These are phyloP conservation scores for Dryomyza anilis DNA, from an alignment of 2,888 invertebrate species.

Conservation along the genomic window DNA sequence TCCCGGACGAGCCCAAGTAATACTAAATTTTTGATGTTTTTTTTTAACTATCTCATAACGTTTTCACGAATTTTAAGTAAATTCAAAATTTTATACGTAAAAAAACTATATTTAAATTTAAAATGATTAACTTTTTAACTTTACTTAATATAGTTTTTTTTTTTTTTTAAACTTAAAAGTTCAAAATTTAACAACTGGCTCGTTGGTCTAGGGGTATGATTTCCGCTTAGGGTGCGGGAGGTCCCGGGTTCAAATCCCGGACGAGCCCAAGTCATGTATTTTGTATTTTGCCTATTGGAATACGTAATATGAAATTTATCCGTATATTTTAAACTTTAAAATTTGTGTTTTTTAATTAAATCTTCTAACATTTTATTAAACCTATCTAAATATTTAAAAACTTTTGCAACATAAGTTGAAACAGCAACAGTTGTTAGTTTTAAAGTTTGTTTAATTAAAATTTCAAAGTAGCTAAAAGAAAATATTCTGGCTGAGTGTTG, in stretches of 20 bases:
- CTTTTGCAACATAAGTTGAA: neutral
- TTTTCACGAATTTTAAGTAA: too few species aligned
- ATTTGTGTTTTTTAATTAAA: neutral
- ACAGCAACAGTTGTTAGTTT: too few species aligned
- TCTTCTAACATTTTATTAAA: neutral
- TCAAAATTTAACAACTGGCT: conserved; percentile 36
- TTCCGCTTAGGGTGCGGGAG: conserved; percentile 51
- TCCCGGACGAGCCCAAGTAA: conserved; percentile 48
- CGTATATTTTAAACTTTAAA: neutral
- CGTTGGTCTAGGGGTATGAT: conserved; percentile 48
- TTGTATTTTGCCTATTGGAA: neutral
- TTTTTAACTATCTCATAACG: too few species aligned
- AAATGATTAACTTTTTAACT: neutral
- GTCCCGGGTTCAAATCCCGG: conserved; percentile 52
- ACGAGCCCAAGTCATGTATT: conserved; percentile 41
- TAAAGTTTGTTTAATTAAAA: too few species aligned
- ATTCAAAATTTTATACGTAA: too few species aligned
- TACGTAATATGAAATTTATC: neutral
- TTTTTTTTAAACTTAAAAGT: too few species aligned
- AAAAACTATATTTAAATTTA: neutral
- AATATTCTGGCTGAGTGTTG: neutral
- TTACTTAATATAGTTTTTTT: neutral
- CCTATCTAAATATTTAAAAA: neutral
- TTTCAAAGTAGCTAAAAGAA: neutral
- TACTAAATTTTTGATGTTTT: neutral